Conservation (phyloP, 2,888 invertebrate genomes). For the Brachyptera putata region DNA sequence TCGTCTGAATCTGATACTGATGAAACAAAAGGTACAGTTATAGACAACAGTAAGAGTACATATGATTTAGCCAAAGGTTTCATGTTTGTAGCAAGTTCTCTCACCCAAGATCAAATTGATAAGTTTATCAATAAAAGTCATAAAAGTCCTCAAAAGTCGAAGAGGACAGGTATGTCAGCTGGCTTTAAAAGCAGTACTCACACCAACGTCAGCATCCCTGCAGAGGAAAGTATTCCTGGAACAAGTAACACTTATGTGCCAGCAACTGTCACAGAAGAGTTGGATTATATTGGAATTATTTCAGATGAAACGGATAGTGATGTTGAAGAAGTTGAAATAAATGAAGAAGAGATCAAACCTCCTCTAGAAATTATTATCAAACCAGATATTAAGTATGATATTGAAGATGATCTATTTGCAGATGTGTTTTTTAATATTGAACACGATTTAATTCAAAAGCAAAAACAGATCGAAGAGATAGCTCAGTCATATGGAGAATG, state of each 20-base stretch:
- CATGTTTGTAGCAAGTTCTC: constrained; percentile 71
- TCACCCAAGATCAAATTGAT: constrained; percentile 64
- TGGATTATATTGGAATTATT: constrained; percentile 12
- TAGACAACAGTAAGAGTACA: not conserved
- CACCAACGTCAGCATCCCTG: not conserved
- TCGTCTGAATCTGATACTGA: not conserved
- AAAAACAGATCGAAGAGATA: too few species aligned
- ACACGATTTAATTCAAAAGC: not conserved
- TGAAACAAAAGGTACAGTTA: not conserved
- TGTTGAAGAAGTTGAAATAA: not conserved
- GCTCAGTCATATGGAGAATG: too few species aligned
- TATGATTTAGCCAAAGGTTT: constrained; percentile 57
- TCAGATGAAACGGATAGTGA: constrained; percentile 18
- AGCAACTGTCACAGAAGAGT: not conserved
- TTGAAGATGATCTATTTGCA: constrained; percentile 65
- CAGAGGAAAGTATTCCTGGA: not conserved
- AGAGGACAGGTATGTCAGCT: not conserved
- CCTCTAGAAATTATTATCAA: constrained; percentile 47
- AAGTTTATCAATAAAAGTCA: constrained; percentile 42
- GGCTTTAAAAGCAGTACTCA: not conserved
- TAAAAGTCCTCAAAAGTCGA: not conserved
- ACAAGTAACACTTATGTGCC: too few species aligned
- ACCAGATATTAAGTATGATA: constrained; percentile 45
- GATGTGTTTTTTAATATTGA: constrained; percentile 54
- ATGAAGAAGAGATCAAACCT: not conserved